Evolutionary conservation across 2,888 invertebrate species (phyloP).

Genomic region (Parnassius glacialis): DNA sequence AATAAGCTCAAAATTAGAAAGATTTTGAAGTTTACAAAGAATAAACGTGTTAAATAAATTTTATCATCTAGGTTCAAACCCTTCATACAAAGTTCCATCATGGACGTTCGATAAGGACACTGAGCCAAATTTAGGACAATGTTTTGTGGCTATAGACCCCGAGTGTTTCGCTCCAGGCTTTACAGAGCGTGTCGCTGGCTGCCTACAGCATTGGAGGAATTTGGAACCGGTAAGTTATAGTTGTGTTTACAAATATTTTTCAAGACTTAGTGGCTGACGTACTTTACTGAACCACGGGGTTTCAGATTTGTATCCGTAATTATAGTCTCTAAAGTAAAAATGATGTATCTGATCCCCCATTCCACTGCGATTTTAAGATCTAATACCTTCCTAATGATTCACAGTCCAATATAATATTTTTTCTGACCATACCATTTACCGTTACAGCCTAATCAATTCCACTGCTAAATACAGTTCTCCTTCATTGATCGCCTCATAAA

Average conservation of each 20-base stretch:
- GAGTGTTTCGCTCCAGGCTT: constrained; percentile 90
- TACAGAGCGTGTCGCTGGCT: constrained; percentile 84
- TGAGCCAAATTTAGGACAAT: constrained; percentile 91
- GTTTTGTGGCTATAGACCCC: constrained; percentile 93
- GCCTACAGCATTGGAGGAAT: constrained; percentile 84
- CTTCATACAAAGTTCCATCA: constrained; percentile 86
- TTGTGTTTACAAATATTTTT: too few species aligned
- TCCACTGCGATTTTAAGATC: too few species aligned
- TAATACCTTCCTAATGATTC: too few species aligned
- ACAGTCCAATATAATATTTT: background rate
- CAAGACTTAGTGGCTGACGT: too few species aligned
- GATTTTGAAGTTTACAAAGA: background rate
- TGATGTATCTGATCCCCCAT: too few species aligned
- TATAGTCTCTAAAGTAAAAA: too few species aligned
- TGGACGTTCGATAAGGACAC: constrained; percentile 84
- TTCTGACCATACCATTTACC: background rate
- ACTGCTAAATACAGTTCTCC: too few species aligned
- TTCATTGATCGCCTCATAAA: too few species aligned
- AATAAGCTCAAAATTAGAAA: too few species aligned
- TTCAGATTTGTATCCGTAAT: too few species aligned
- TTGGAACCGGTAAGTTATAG: constrained; percentile 81
- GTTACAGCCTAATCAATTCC: too few species aligned
- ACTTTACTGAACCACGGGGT: too few species aligned
- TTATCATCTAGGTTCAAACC: constrained; percentile 73
- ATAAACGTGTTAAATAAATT: background rate